Percentiles rank a stretch among this genome's conserved stretches.
Conservation (phyloP, 2,797 vertebrate genomes). For the Euphonia xanthogaster region DNA sequence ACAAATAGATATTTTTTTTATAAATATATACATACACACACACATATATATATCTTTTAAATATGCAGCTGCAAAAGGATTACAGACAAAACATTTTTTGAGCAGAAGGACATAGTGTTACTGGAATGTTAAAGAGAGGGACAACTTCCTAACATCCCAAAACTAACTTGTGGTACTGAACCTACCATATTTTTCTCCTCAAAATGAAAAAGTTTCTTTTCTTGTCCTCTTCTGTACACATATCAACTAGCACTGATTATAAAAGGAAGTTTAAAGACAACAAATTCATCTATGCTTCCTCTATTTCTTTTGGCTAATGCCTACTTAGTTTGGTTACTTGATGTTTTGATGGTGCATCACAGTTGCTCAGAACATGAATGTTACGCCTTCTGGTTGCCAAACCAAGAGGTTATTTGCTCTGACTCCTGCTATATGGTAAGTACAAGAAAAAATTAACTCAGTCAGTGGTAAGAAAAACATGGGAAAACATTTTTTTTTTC, state of each 20-base stretch:
- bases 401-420: background rate
- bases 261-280: background rate
- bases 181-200: background rate
- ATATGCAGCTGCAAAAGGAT: background rate
- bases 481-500: background rate
- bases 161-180: background rate
- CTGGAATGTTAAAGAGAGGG: background rate
- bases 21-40: background rate
- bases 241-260: background rate
- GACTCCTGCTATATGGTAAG: background rate
- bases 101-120: background rate
- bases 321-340: background rate
- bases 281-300: background rate
- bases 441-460: background rate
- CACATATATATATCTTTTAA: accelerated
- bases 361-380: background rate
- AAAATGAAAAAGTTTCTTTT: background rate
- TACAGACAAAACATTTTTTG: background rate
- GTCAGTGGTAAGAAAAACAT: background rate
- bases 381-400: background rate
- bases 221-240: background rate
- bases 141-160: accelerated
- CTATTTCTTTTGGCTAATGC: background rate
- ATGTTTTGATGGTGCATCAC: background rate
- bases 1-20: background rate